Evolutionary conservation across 2,888 invertebrate genomes (phyloP), one percentile per base, ranked within the genome.

Genomic region (Synanthedon andrenaeformis): DNA sequence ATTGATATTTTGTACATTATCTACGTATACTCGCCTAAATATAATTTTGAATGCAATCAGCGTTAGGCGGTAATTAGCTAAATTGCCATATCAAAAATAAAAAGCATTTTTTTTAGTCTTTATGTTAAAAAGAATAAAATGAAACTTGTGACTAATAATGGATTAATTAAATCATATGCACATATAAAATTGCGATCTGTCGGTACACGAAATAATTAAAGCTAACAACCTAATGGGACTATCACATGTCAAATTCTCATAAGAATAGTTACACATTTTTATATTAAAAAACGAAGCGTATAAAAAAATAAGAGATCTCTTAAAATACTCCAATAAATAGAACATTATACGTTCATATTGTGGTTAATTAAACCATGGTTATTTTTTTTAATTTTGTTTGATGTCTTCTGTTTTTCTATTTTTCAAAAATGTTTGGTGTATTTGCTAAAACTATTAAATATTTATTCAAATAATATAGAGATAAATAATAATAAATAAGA

Each of bases 1-100:
- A 14, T 35, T 35, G 56, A 54, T 54, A 52, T 53, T 52, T 51
- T 41, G 41, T 42, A 28, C 51, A 41, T 52, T 35, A 53, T 45
- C 48, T 55, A 19, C 51, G 14, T 52, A 53, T 51, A 51, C 41
- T 48, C 51, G n/a, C n/a, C 6, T 50, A 50, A 50, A 50, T 23
- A 50, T 50, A 50, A 28, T 23, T 45, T 14, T 41, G 51, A 56
- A 52, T 53, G 54, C n/a, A 23, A 23, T 23, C 23, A 23, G 23
- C 23, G 4, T 52, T 23, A 35, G 23, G 35, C 35, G 35, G 35
- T 10, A 23, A 23, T 23, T 23, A 35, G 35, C 35, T 35, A 35
- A 3, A 35, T 35, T 35, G 10, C 35, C 10, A 35, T 35, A 35
- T 35, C 35, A 35, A 35, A 35, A 35, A 35, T 35, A 35, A 35